Evolutionary conservation across 1,140 invertebrate genomes (phyloP).

Genomic region (Oncopeltus fasciatus): DNA sequence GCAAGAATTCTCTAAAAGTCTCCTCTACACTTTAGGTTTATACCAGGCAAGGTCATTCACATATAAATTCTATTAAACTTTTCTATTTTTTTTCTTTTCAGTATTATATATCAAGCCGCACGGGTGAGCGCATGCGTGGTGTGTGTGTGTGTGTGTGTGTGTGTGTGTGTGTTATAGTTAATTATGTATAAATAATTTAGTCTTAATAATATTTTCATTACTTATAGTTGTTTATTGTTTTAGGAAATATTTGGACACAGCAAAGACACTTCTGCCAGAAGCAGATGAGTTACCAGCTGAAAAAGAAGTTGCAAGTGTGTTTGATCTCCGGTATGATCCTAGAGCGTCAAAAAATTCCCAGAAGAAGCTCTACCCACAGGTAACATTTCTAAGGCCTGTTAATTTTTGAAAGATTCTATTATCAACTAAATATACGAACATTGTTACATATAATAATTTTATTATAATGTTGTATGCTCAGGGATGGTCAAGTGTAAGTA

Average conservation of each 20-base stretch:
- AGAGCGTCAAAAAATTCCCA: not conserved
- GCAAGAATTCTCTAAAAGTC: too few species aligned
- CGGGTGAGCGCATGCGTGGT: too few species aligned
- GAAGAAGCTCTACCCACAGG: conserved; percentile 1
- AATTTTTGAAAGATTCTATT: not conserved
- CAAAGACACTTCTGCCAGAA: not conserved
- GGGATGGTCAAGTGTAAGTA: conserved; percentile 5
- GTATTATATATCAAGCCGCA: too few species aligned
- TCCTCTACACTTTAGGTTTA: too few species aligned
- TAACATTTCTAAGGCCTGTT: not conserved
- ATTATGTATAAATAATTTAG: too few species aligned
- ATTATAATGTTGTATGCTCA: conserved; percentile 2
- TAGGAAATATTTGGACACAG: not conserved
- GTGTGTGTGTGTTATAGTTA: too few species aligned
- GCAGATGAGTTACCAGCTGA: not conserved
- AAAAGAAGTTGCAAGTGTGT: not conserved
- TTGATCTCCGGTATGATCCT: not conserved
- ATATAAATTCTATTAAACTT: too few species aligned
- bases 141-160: too few species aligned
- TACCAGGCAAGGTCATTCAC: too few species aligned
- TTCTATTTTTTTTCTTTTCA: too few species aligned
- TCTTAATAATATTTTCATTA: too few species aligned
- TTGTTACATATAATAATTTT: not conserved
- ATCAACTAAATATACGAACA: not conserved
- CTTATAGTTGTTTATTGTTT: too few species aligned